Evolutionary conservation across 2,797 vertebrate species (phyloP).

Genomic region (Phalanger gymnotis): DNA sequence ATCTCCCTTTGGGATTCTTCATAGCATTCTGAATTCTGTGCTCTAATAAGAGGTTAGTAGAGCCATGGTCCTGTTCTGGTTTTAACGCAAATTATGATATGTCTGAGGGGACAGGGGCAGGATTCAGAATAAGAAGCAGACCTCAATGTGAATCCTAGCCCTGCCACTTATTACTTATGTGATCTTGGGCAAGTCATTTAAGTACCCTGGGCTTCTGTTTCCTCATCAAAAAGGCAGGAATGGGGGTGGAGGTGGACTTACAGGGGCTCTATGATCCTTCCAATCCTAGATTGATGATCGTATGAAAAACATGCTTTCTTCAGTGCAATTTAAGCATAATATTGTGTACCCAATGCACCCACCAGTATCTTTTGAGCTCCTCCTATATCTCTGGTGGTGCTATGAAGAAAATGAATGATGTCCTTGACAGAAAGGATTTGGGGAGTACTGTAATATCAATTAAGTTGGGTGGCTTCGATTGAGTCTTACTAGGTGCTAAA

Average conservation of each 20-base stretch:
- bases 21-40: not conserved
- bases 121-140: not conserved
- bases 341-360: conserved; percentile 41
- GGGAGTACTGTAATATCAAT: too few relatives aligned
- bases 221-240: not conserved
- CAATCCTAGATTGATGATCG: not conserved
- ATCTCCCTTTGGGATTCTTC: conserved; percentile 18
- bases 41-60: conserved; percentile 35
- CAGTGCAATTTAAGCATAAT: conserved; percentile 41
- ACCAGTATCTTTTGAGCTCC: not conserved
- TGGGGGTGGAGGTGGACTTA: not conserved
- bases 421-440: conserved; percentile 14
- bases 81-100: conserved; percentile 68
- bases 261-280: not conserved
- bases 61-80: conserved; percentile 71
- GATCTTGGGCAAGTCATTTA: not conserved
- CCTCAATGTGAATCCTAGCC: not conserved
- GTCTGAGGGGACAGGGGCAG: conserved; percentile 49
- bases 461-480: too few relatives aligned
- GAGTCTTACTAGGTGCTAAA: too few relatives aligned
- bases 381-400: not conserved
- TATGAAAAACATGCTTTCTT: not conserved
- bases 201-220: not conserved
- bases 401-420: not conserved
- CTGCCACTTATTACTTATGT: not conserved